phyloP scores from a whole-genome alignment of 2,888 invertebrate genomes.

The Ophion ventricosus region DNA sequence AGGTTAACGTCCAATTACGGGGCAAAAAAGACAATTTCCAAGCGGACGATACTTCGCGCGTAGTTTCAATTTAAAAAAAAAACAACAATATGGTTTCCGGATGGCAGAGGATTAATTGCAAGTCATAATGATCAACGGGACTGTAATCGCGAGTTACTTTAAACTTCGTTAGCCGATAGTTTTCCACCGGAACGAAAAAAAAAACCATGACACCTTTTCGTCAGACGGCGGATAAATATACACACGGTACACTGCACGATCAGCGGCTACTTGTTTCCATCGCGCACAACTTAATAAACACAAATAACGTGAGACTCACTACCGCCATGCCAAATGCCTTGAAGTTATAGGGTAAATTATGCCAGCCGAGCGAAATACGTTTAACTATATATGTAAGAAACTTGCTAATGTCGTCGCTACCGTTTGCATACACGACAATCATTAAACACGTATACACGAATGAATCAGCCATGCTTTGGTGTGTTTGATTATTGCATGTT shows the following conservation, averaged over 20 bases:
- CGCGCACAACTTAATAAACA: slow-evolving; percentile 1
- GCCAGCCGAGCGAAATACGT: slow-evolving; percentile 17
- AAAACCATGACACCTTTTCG: not conserved
- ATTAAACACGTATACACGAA: slow-evolving; percentile 43
- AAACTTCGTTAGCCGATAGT: not conserved
- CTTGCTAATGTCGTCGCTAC: slow-evolving; percentile 56
- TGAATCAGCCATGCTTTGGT: slow-evolving; percentile 39
- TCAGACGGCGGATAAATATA: not conserved
- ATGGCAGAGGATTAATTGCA: not conserved
- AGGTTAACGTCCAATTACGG: not conserved
- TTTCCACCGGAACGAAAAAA: not conserved
- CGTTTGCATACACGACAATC: slow-evolving; percentile 57
- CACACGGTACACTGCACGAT: slow-evolving; percentile 9
- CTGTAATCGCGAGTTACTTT: not conserved
- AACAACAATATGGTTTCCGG: not conserved
- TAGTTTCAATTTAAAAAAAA: not conserved
- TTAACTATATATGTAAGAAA: slow-evolving; percentile 18
- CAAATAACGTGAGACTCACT: slow-evolving; percentile 44
- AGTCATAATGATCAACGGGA: not conserved
- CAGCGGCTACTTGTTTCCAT: not conserved
- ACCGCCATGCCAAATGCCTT: slow-evolving; percentile 41
- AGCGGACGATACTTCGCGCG: too few species aligned
- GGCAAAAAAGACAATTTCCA: not conserved
- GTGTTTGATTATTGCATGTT: slow-evolving; percentile 35
- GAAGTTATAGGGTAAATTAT: slow-evolving; percentile 55